Evolutionary conservation across 2,113 vertebrate species (phyloP), one percentile per base, ranked within the genome.

Genomic region (Pholis gunnellus): DNA sequence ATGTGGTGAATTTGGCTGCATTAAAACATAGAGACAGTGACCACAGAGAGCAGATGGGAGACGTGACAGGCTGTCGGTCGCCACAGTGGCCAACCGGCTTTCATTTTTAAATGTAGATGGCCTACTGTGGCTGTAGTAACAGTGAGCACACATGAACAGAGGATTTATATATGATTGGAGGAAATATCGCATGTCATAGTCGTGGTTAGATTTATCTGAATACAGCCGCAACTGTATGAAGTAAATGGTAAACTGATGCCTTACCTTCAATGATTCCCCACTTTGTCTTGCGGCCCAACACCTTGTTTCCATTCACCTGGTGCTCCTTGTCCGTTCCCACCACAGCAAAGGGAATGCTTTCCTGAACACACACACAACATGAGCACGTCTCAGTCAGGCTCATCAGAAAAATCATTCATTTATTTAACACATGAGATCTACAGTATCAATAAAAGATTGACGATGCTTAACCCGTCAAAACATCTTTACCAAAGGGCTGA

Each of bases 211-310:
- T 31, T 31, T n/a, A n/a, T n/a, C 10, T 48, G 2, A 20, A 31
- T 31, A 57, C 25, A n/a, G 5, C n/a, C 7, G 36, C 36, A 22
- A 10, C 10, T 36, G 10, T 25, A 18, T 44, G 5, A 29, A 1
- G 34, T 56, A 4, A 74, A 44, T 44, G n/a, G 0, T 15, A 25
- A 34, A 29, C 4, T 6, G 36, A 14, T 15, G 38, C 15, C 84
- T 88, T 85, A 98, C 98, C 98, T 97, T 99, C 98, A 9, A 99
- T 96, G 89, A 99, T 95, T 46, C 98, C 98, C 98, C 98, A 99
- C 87, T 99, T 99, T 50, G 98, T 99, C 93, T 98, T 99, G 63
- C 98, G 96, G 68, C 97, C 98, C 90, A 99, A 92, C 75, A 99
- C 96, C 60, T 96, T 96, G 89, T 96, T 97, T 75, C 98, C 98